These are phyloP conservation scores for Ctenicera cuprea DNA, from an alignment of 2,888 invertebrate species.

Conservation along the genomic window DNA sequence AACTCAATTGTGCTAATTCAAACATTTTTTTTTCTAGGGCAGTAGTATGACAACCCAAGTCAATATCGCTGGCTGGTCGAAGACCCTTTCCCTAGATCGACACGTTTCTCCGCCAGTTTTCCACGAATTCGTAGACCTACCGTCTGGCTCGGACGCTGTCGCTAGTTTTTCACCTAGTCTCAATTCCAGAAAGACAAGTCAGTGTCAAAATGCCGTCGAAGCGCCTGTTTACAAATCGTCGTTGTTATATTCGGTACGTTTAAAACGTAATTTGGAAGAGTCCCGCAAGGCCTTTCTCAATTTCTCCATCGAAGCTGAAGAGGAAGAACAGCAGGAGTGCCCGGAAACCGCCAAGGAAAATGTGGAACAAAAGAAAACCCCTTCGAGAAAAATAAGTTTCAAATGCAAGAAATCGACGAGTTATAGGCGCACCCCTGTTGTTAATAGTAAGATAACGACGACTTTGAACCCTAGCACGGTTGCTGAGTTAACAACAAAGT, in stretches of 20 bases:
- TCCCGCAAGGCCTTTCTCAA: constrained; percentile 64
- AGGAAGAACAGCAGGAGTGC: constrained; percentile 51
- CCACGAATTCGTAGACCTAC: constrained; percentile 26
- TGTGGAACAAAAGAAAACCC: constrained; percentile 63
- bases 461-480: constrained; percentile 77
- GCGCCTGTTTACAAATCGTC: constrained; percentile 38
- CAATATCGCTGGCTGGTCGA: constrained; percentile 59
- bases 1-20: background rate
- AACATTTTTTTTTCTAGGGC: constrained; percentile 35
- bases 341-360: constrained; percentile 41
- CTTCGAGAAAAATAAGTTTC: constrained; percentile 77
- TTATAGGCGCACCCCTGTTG: constrained; percentile 70
- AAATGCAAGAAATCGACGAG: constrained; percentile 76
- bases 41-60: constrained; percentile 59
- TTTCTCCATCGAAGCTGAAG: constrained; percentile 52
- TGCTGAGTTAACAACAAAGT: constrained; percentile 81
- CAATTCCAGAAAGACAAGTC: constrained; percentile 17
- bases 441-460: constrained; percentile 70
- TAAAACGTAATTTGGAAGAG: constrained; percentile 60
- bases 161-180: constrained; percentile 18
- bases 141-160: background rate
- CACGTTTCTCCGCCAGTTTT: constrained; percentile 27
- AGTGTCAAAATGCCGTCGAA: constrained; percentile 29
- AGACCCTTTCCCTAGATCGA: constrained; percentile 57
- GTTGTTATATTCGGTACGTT: constrained; percentile 46